Conservation (phyloP, 1,140 invertebrate genomes). For the Trypoxylus dichotomus region DNA sequence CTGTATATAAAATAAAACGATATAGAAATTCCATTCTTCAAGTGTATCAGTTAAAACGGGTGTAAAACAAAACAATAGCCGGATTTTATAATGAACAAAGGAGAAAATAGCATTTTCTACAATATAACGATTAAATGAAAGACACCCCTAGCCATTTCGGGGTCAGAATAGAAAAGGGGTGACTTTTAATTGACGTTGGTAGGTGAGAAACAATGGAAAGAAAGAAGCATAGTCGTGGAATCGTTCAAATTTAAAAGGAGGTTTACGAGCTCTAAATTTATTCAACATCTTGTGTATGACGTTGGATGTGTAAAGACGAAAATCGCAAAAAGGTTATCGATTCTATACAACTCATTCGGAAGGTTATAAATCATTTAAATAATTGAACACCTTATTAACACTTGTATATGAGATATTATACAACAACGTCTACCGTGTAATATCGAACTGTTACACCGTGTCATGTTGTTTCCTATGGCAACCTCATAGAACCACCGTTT, state of each 20-base stretch:
- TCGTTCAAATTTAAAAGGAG: not conserved
- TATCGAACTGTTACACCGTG: not conserved
- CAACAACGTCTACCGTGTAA: not conserved
- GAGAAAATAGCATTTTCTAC: not conserved
- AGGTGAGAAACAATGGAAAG: not conserved
- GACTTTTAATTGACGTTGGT: not conserved
- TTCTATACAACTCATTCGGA: not conserved
- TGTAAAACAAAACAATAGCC: not conserved
- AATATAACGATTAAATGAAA: too few species aligned
- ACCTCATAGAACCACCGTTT: not conserved
- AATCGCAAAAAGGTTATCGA: not conserved
- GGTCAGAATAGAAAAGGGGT: not conserved
- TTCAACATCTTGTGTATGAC: not conserved
- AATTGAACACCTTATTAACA: not conserved
- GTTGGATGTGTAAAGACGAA: not conserved
- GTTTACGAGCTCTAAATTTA: not conserved
- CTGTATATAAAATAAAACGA: too few species aligned
- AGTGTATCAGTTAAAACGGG: not conserved
- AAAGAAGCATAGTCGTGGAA: not conserved
- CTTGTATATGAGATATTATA: not conserved
- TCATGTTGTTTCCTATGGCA: constrained; percentile 14
- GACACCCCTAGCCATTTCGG: not conserved
- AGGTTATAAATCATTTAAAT: not conserved
- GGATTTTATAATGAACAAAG: not conserved
- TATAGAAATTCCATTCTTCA: too few species aligned